Conservation (phyloP, 2,888 invertebrate species). For the Drosophila pseudotakahashii region DNA sequence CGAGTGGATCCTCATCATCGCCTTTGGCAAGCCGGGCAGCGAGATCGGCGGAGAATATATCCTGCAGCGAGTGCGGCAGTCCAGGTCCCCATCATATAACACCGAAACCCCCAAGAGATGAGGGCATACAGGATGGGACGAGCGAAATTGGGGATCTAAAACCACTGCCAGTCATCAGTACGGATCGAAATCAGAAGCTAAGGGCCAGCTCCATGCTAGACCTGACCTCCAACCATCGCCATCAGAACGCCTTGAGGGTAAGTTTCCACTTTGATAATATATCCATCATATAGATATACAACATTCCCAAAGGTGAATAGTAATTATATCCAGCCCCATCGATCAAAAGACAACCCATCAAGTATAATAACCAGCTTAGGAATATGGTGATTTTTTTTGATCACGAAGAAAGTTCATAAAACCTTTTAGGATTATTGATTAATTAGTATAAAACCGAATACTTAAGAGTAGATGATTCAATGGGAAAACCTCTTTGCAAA, state of each 20-base stretch:
- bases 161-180: neutral
- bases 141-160: neutral
- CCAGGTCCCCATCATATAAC: neutral
- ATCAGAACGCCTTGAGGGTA: conserved; percentile 32
- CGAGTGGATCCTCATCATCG: neutral
- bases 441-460: too few relatives aligned
- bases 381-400: neutral
- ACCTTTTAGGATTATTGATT: too few relatives aligned
- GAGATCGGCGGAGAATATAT: conserved; percentile 19
- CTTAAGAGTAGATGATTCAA: too few relatives aligned
- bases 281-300: neutral
- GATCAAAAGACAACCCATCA: neutral
- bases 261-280: conserved; percentile 7
- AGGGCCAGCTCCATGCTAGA: conserved; percentile 55
- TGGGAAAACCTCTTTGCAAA: neutral
- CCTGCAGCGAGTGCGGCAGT: conserved; percentile 38
- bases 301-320: too few relatives aligned
- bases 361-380: neutral
- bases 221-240: conserved; percentile 41
- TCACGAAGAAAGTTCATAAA: neutral
- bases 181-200: conserved; percentile 33
- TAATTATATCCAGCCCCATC: neutral
- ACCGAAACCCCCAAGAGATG: too few relatives aligned
- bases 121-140: too few relatives aligned
- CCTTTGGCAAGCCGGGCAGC: neutral